Conservation (phyloP, 2,797 vertebrate species). For the Pseudochaenichthys georgianus region DNA sequence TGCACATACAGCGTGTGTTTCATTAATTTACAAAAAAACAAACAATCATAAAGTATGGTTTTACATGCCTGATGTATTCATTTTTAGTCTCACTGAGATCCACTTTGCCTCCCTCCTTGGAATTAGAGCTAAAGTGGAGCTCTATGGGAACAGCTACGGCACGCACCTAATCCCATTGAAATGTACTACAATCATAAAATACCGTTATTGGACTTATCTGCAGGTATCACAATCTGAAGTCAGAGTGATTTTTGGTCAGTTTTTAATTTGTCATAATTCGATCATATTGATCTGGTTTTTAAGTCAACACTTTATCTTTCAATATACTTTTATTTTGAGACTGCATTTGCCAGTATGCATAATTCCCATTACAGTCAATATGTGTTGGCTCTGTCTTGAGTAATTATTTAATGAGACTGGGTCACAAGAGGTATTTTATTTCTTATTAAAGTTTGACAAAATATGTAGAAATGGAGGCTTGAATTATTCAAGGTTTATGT, state of each 20-base stretch:
- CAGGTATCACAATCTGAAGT: slow-evolving; percentile 3
- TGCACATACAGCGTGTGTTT: slow-evolving; percentile 1
- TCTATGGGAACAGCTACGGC: neutral
- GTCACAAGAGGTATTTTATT: slow-evolving; percentile 23
- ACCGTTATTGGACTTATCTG: neutral
- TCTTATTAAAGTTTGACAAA: slow-evolving; percentile 32
- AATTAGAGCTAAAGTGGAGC: neutral
- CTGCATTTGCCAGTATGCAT: slow-evolving; percentile 6
- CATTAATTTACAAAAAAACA: neutral
- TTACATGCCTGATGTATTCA: neutral
- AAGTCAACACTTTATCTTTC: slow-evolving; percentile 8
- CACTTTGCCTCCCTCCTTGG: neutral
- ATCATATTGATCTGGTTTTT: slow-evolving; percentile 13
- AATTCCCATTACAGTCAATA: slow-evolving; percentile 16
- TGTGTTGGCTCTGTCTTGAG: slow-evolving; percentile 19
- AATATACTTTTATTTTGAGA: slow-evolving; percentile 12
- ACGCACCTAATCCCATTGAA: neutral
- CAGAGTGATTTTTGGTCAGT: neutral
- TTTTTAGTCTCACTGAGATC: slow-evolving; percentile 12
- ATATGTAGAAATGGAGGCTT: slow-evolving; percentile 6
- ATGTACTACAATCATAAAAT: neutral
- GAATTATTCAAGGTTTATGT: slow-evolving; percentile 11
- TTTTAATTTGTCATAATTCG: slow-evolving; percentile 16
- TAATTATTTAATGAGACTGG: slow-evolving; percentile 26
- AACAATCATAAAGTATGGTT: slow-evolving; percentile 2